Percentiles rank a stretch among this genome's conserved stretches.
Evolutionary conservation across 2,797 vertebrate species (phyloP).

Genomic region (Halcyon chelicuti): DNA sequence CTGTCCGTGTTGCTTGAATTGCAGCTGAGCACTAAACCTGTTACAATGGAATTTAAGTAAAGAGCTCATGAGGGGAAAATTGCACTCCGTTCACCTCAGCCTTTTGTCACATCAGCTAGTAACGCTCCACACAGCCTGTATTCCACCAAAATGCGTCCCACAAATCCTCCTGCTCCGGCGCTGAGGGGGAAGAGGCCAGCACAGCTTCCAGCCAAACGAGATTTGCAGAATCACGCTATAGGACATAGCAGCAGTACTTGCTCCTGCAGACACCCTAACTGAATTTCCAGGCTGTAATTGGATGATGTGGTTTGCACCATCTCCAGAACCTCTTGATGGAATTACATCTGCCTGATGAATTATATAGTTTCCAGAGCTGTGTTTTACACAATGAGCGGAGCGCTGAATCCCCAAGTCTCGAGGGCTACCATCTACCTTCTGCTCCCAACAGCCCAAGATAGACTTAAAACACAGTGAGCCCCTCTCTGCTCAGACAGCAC

Average conservation of each 20-base stretch:
- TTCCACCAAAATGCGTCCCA: background rate
- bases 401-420: background rate
- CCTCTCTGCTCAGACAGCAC: background rate
- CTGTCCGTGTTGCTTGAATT: background rate
- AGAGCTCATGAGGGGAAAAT: background rate
- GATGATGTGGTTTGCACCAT: conserved; percentile 51
- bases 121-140: background rate
- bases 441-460: background rate
- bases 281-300: conserved; percentile 47
- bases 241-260: background rate
- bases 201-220: background rate
- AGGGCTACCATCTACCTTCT: background rate
- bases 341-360: conserved; percentile 56
- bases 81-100: background rate
- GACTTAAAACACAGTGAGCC: background rate
- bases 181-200: background rate
- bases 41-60: conserved; percentile 9
- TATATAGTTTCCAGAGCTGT: background rate
- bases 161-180: background rate
- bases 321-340: conserved; percentile 52
- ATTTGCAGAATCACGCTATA: conserved; percentile 7
- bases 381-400: background rate
- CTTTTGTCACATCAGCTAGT: background rate
- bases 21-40: background rate
- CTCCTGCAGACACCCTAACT: conserved; percentile 53